Base-by-base conservation (phyloP, 2,113 vertebrate genomes). In the Dipodomys merriami region DNA sequence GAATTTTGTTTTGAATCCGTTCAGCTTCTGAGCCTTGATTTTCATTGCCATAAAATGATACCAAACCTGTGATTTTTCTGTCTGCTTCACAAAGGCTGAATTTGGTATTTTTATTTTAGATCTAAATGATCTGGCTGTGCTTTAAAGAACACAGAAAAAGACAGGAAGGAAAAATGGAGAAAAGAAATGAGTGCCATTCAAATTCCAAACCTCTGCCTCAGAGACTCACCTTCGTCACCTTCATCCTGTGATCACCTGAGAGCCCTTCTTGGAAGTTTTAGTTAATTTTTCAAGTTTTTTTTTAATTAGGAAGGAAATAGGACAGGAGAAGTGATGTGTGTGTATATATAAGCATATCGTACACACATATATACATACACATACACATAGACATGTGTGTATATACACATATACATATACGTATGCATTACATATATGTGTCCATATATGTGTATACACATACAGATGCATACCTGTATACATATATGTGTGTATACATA, bases 1-100 rank as follows among this genome's bases (percentile, higher is more conserved):
- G 69, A 93, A 78, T 94, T 95, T 94, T 68, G 78, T 78, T 82
- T 94, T 89, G 84, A 93, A 57, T 93, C 69, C 20, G 88, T 96
- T 94, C 86, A 65, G 30, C n/a, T 96, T 91, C 82, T 71, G 69
- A 35, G 74, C 39, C 69, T 92, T 87, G 81, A 46, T 91, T 92
- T 86, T 67, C 49, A 44, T 83, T 90, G 72, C 91, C 82, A 72
- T 3, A 46, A 87, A 73, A 29, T 71, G 25, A 57, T 7, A 88
- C 62, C 29, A 96, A 96, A 62, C 93, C 93, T 91, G 33, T 96
- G 95, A 96, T 95, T 97, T 96, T 95, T 90, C 95, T 93, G 95
- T 96, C 95, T 97, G 73, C 83, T 95, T 92, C 73, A 85, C 71
- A 93, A 94, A 96, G 65, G 73, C 88, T 96, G 91, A 92, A 96